Conservation (phyloP, 1,140 invertebrate species). For the Sycophila sp. region DNA sequence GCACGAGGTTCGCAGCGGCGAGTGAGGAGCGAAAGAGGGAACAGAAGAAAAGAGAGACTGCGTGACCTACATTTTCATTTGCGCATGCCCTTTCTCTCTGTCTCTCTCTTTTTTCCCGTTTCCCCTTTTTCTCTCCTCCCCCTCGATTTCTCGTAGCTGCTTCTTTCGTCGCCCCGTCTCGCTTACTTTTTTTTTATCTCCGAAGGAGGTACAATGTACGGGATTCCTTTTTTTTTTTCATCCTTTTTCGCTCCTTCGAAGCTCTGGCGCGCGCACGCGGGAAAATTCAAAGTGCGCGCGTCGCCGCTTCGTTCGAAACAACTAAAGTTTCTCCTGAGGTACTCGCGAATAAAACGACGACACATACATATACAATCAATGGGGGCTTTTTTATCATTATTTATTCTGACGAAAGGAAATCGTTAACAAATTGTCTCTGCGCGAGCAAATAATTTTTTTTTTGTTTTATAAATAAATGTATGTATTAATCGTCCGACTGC, state of each 20-base stretch:
- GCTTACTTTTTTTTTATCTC: background rate
- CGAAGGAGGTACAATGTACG: background rate
- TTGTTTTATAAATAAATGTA: background rate
- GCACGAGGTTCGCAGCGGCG: background rate
- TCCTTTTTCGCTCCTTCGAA: background rate
- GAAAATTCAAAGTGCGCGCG: background rate
- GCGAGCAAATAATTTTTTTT: too few relatives aligned
- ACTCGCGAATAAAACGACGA: too few relatives aligned
- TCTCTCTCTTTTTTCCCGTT: background rate
- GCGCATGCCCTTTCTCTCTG: conserved; percentile 15
- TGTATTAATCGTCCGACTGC: background rate
- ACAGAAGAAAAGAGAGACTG: background rate
- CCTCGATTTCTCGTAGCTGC: too few relatives aligned
- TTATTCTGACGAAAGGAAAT: too few relatives aligned
- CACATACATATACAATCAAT: too few relatives aligned
- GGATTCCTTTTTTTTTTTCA: too few relatives aligned
- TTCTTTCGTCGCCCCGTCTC: background rate
- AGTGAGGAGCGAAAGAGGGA: background rate
- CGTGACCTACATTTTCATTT: conserved; percentile 50
- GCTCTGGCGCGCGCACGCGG: background rate
- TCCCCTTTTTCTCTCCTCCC: background rate
- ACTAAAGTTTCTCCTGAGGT: too few relatives aligned
- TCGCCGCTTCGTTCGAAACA: too few relatives aligned
- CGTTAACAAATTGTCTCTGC: too few relatives aligned
- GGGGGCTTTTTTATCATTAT: too few relatives aligned